Evolutionary conservation across 2,113 vertebrate genomes (phyloP).

Genomic region (cattle (Bos taurus)): DNA sequence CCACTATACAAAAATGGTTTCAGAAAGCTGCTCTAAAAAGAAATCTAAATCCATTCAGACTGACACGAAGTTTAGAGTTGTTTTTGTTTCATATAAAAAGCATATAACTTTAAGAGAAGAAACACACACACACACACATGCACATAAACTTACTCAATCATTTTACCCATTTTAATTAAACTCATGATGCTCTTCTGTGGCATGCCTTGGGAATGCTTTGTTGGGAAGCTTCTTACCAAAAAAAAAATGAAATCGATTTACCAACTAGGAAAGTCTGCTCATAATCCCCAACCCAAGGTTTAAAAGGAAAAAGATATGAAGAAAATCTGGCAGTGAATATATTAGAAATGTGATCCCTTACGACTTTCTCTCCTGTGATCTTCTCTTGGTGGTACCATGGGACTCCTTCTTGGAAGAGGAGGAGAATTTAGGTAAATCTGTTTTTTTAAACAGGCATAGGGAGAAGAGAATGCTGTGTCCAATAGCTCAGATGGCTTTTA

Average conservation of each 20-base stretch:
- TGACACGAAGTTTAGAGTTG: background rate
- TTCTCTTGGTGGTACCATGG: background rate
- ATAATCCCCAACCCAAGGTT: background rate
- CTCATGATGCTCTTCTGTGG: background rate
- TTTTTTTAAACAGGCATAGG: background rate
- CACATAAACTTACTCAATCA: background rate
- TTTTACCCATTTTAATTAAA: conserved; percentile 30
- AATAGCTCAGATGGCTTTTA: background rate
- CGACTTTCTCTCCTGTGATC: conserved; percentile 8
- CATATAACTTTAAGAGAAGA: conserved; percentile 8
- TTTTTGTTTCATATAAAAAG: conserved; percentile 18
- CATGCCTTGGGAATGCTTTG: conserved; percentile 5
- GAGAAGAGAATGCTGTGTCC: background rate
- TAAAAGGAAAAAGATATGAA: conserved; percentile 14
- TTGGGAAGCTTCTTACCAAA: conserved; percentile 41
- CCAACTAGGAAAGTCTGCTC: conserved; percentile 42
- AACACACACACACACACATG: background rate
- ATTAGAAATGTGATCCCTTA: background rate
- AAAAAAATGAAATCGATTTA: conserved; percentile 28
- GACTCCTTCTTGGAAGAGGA: background rate
- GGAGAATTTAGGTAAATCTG: background rate
- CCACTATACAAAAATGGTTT: conserved; percentile 5
- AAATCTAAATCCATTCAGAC: conserved; percentile 23
- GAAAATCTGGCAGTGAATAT: background rate
- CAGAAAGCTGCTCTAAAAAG: conserved; percentile 19